phyloP scores from a whole-genome alignment of 2,113 vertebrate species.

The Vulpes vulpes region DNA sequence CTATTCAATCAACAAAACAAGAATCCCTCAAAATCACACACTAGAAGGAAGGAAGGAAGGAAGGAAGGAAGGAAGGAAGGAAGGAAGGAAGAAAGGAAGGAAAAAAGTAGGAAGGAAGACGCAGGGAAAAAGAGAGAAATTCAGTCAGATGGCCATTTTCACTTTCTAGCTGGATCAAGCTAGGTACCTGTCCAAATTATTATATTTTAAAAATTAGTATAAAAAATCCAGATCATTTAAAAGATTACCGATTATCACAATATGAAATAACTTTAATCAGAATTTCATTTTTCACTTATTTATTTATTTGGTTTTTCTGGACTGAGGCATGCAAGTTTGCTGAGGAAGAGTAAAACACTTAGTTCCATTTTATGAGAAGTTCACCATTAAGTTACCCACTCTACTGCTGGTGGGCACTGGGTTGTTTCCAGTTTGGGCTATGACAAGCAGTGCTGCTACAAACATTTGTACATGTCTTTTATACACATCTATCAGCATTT shows the following conservation, averaged over 20 bases:
- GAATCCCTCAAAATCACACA: neutral
- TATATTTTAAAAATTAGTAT: constrained; percentile 27
- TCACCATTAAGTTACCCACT: neutral
- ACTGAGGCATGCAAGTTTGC: neutral
- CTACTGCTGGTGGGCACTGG: neutral
- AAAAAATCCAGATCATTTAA: neutral
- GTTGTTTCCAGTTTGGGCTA: neutral
- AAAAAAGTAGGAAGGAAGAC: neutral
- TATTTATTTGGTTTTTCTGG: neutral
- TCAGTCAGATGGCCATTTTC: neutral
- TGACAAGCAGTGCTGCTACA: neutral
- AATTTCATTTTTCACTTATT: neutral
- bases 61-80: too few species aligned
- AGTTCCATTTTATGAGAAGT: neutral
- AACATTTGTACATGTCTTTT: neutral
- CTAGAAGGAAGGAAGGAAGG: neutral
- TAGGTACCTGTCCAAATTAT: neutral
- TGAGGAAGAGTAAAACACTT: neutral
- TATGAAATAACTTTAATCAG: constrained; percentile 9
- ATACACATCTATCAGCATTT: neutral
- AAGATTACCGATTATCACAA: neutral
- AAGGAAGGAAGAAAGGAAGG: neutral
- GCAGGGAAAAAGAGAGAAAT: neutral
- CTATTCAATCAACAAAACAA: neutral
- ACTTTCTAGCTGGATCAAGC: neutral